Conservation (phyloP, 2,113 vertebrate species). For the Gyps fulvus region DNA sequence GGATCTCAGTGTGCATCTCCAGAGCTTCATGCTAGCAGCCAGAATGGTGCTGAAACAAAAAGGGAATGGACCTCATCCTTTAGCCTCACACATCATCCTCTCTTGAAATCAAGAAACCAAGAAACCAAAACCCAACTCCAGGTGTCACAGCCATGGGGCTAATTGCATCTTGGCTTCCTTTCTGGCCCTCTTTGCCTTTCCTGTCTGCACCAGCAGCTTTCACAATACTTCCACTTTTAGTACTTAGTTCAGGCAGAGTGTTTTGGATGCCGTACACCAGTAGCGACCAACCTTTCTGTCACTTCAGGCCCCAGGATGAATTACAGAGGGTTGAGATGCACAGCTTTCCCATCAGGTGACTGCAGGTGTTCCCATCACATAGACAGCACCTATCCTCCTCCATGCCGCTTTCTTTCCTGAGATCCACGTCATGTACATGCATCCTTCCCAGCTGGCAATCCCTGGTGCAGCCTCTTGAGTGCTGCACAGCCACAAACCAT, state of each 20-base stretch:
- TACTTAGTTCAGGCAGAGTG: neutral
- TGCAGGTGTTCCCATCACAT: neutral
- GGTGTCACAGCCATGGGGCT: accelerated
- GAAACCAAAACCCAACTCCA: neutral
- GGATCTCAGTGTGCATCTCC: neutral
- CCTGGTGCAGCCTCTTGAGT: neutral
- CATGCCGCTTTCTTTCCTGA: neutral
- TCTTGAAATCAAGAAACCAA: neutral
- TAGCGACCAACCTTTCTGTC: neutral
- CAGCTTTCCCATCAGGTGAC: neutral
- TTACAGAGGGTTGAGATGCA: neutral
- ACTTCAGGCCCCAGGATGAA: neutral
- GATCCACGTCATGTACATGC: neutral
- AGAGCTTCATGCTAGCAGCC: neutral
- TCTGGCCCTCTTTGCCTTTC: neutral
- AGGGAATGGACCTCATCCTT: neutral
- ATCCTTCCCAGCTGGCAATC: neutral
- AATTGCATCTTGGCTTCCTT: neutral
- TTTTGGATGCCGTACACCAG: neutral
- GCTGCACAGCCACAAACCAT: neutral
- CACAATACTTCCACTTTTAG: neutral
- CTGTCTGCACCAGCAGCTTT: neutral
- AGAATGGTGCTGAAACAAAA: neutral
- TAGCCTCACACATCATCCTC: neutral
- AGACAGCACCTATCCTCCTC: neutral